Percentiles rank a stretch among this genome's conserved stretches.
Conservation (phyloP, 2,797 vertebrate species). For the Pelochelys cantorii region DNA sequence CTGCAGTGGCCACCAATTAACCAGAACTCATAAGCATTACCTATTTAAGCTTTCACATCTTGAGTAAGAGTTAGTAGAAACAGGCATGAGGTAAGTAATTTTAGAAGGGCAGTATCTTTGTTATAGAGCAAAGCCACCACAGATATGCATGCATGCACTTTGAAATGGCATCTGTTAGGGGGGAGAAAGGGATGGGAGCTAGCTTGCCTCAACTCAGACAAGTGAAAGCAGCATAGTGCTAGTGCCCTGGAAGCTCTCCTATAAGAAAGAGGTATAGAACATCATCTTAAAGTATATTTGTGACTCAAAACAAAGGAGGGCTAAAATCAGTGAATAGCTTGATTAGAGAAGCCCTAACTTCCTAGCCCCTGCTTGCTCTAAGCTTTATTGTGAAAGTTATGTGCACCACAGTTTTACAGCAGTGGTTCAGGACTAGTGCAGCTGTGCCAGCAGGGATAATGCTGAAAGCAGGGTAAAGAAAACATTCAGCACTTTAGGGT, state of each 20-base stretch:
- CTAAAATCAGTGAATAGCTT: neutral
- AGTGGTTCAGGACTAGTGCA: neutral
- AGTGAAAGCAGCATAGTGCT: neutral
- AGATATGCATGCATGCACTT: neutral
- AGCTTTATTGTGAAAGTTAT: neutral
- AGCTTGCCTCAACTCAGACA: neutral
- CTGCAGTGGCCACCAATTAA: too few relatives aligned
- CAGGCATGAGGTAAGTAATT: neutral
- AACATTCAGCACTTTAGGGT: too few relatives aligned
- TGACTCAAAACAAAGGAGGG: too few relatives aligned
- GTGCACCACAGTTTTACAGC: neutral
- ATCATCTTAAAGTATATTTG: neutral
- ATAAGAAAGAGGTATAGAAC: too few relatives aligned
- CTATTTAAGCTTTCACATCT: too few relatives aligned
- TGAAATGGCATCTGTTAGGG: neutral
- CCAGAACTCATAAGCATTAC: too few relatives aligned
- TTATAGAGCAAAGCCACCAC: too few relatives aligned
- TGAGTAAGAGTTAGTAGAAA: neutral
- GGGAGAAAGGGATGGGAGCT: neutral
- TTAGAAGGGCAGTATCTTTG: neutral
- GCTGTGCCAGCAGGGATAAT: neutral
- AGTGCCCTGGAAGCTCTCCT: neutral
- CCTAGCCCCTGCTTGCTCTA: rapidly evolving
- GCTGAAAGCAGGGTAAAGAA: too few relatives aligned
- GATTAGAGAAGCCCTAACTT: neutral